Evolutionary conservation across 2,888 invertebrate species (phyloP).

Genomic region (Mesorhabditis sp.): DNA sequence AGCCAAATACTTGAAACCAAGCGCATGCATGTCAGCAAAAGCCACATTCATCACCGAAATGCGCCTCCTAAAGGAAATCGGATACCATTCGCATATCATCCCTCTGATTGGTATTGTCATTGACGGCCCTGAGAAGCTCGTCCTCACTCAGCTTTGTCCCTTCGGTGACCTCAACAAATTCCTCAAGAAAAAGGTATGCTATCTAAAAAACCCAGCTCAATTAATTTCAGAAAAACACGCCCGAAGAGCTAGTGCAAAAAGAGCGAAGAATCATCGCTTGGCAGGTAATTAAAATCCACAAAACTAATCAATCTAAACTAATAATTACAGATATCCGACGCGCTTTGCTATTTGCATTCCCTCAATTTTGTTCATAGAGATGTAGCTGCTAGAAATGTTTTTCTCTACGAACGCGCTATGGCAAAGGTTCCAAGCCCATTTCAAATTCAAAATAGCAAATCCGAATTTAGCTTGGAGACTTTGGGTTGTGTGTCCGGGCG

Average conservation of each 20-base stretch:
- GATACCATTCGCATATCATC: not conserved
- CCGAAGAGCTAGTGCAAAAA: not conserved
- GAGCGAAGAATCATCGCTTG: not conserved
- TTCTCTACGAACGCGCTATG: not conserved
- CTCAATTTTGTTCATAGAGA: not conserved
- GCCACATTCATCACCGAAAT: not conserved
- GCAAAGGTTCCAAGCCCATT: not conserved
- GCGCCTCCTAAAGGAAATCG: not conserved
- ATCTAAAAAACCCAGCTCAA: not conserved
- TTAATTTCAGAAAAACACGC: not conserved
- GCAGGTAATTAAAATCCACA: not conserved
- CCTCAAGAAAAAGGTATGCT: not conserved
- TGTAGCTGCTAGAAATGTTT: not conserved
- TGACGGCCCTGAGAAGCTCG: not conserved
- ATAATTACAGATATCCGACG: not conserved
- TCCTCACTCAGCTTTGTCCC: constrained; percentile 1
- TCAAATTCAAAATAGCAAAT: not conserved
- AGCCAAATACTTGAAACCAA: constrained; percentile 1
- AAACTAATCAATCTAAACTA: not conserved
- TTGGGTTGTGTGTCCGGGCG: not conserved
- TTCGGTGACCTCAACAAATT: not conserved
- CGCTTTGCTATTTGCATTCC: not conserved
- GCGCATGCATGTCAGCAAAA: constrained; percentile 1
- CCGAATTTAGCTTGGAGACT: not conserved
- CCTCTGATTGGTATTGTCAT: not conserved